These are phyloP conservation scores for Tupiocoris notatus DNA, from an alignment of 2,888 invertebrate species.

Conservation along the genomic window DNA sequence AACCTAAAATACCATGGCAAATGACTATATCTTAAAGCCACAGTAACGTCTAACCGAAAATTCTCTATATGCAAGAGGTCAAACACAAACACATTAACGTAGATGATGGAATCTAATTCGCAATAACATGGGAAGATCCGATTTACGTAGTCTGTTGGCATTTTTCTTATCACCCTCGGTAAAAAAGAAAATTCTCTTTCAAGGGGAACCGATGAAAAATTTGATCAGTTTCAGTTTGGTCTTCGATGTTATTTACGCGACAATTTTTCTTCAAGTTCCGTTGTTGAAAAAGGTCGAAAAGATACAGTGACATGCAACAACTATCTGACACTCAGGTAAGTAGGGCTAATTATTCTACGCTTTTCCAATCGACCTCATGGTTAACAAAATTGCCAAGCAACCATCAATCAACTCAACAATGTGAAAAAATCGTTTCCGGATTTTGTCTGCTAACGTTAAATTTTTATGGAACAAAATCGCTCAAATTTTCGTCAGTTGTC, in stretches of 20 bases:
- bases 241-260: conserved; percentile 2
- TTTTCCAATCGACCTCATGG: neutral
- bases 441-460: too few relatives aligned
- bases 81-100: neutral
- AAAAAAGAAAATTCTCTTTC: neutral
- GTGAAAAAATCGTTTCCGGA: neutral
- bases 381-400: neutral
- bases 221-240: neutral
- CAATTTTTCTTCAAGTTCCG: conserved; percentile 14
- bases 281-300: neutral
- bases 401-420: neutral
- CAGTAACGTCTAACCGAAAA: too few relatives aligned
- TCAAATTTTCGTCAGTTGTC: too few relatives aligned
- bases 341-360: neutral
- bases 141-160: neutral
- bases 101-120: too few relatives aligned
- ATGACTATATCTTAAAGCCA: too few relatives aligned
- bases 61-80: too few relatives aligned
- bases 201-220: neutral
- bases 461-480: too few relatives aligned
- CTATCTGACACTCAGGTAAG: neutral
- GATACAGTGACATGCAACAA: neutral
- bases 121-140: neutral
- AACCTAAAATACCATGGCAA: too few relatives aligned
- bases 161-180: neutral